A percentile compares a stretch with the other conserved stretches of the same genome.
phyloP scores from a whole-genome alignment of 1,140 invertebrate genomes.

The Macrostomum lignano region DNA sequence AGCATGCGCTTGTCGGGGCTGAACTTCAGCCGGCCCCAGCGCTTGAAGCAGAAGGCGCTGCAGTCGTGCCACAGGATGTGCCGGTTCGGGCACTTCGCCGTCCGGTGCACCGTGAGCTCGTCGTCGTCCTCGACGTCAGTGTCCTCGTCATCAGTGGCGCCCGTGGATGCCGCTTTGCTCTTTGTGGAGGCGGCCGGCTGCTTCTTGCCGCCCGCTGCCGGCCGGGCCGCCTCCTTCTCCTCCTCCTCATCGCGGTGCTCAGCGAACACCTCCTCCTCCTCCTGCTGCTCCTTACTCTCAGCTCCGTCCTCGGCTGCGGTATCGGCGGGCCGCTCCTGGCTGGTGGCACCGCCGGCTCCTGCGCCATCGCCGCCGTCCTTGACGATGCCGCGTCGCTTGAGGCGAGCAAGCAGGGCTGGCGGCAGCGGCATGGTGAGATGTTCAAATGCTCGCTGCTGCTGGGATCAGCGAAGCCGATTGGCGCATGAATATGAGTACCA shows the following conservation, averaged over 20 bases:
- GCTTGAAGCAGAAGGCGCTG: constrained; percentile 51
- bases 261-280: constrained; percentile 31
- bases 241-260: constrained; percentile 23
- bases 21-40: constrained; percentile 46
- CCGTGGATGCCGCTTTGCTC: no score
- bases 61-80: constrained; percentile 79
- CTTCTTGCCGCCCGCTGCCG: no score
- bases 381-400: constrained; percentile 51
- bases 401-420: constrained; percentile 46
- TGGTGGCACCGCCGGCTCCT: no score
- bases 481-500: no score
- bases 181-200: no score
- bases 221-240: constrained; percentile 9
- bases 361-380: no score
- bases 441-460: no score
- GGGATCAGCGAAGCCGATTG: no score
- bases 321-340: no score
- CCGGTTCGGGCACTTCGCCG: constrained; percentile 67
- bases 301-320: no score
- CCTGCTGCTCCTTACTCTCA: no score
- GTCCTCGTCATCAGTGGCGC: no score
- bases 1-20: constrained; percentile 12
- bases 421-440: constrained; percentile 60
- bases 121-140: not conserved
- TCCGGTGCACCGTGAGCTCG: constrained; percentile 9